These are phyloP conservation scores for Poeciliopsis occidentalis DNA, from an alignment of 2,113 vertebrate species.

Conservation along the genomic window DNA sequence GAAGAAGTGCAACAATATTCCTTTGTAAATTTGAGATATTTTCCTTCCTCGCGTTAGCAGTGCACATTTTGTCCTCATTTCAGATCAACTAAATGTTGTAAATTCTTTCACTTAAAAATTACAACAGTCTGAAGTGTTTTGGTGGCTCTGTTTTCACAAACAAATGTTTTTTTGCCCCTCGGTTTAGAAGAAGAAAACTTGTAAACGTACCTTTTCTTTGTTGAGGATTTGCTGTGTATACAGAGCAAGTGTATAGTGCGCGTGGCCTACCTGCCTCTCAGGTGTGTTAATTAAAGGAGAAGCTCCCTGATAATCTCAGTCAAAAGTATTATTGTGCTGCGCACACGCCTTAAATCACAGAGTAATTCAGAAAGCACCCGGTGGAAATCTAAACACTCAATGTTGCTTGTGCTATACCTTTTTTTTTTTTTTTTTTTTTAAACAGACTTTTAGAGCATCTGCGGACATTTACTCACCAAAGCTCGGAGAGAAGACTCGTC, in stretches of 20 bases:
- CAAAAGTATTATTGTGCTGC: background rate
- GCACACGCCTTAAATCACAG: background rate
- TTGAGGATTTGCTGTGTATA: background rate
- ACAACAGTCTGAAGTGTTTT: too few species aligned
- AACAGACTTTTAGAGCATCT: too few species aligned
- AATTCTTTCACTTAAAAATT: too few species aligned
- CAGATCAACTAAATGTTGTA: too few species aligned
- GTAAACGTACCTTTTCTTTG: background rate
- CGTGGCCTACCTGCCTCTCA: slow-evolving; percentile 9
- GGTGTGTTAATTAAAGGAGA: slow-evolving; percentile 6
- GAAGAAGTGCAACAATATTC: background rate
- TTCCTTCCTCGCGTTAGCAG: background rate
- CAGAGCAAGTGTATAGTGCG: background rate
- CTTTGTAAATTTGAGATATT: background rate
- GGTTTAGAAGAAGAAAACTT: background rate
- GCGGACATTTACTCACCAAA: slow-evolving; percentile 67
- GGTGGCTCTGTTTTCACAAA: too few species aligned
- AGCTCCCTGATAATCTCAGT: background rate
- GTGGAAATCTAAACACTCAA: background rate
- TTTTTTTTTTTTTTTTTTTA: too few species aligned
- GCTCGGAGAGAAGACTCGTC: slow-evolving; percentile 77
- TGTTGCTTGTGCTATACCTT: background rate
- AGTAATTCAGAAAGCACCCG: background rate
- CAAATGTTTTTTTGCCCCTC: background rate
- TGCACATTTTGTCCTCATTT: too few species aligned